Conservation (phyloP, 1,140 invertebrate genomes). For the Drosophila sucinea region DNA sequence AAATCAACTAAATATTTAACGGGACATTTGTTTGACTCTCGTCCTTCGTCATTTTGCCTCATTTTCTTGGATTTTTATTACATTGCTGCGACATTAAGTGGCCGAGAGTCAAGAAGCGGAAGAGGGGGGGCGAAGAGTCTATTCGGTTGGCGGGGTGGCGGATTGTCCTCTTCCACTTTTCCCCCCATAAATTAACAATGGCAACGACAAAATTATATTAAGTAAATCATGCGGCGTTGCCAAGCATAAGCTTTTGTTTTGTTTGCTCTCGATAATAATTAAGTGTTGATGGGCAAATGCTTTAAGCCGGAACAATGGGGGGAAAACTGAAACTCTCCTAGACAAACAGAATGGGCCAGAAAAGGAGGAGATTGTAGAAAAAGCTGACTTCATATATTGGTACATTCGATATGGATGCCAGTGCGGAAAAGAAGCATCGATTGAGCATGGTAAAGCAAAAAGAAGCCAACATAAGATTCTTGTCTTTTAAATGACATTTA, state of each 20-base stretch:
- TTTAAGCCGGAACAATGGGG: constrained; percentile 9
- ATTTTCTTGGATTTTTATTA: constrained; percentile 72
- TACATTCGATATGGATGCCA: not conserved
- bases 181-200: constrained; percentile 65
- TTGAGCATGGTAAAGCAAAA: too few relatives aligned
- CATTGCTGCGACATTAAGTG: constrained; percentile 71
- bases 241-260: constrained; percentile 22
- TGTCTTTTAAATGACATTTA: too few relatives aligned
- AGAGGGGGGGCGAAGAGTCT: not conserved
- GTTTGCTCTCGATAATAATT: constrained; percentile 40
- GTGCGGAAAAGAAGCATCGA: not conserved
- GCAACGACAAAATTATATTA: constrained; percentile 58
- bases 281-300: constrained; percentile 36
- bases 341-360: not conserved
- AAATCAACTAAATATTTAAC: constrained; percentile 82
- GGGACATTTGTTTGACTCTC: constrained; percentile 69
- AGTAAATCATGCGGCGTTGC: constrained; percentile 64
- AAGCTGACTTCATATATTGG: not conserved
- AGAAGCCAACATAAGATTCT: too few relatives aligned
- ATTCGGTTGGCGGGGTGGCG: too few relatives aligned
- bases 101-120: constrained; percentile 34
- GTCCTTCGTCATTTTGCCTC: constrained; percentile 33
- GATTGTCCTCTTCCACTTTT: not conserved
- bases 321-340: not conserved
- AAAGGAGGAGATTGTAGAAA: not conserved